phyloP scores from a whole-genome alignment of 2,797 vertebrate genomes.

The Galaxias olidus region DNA sequence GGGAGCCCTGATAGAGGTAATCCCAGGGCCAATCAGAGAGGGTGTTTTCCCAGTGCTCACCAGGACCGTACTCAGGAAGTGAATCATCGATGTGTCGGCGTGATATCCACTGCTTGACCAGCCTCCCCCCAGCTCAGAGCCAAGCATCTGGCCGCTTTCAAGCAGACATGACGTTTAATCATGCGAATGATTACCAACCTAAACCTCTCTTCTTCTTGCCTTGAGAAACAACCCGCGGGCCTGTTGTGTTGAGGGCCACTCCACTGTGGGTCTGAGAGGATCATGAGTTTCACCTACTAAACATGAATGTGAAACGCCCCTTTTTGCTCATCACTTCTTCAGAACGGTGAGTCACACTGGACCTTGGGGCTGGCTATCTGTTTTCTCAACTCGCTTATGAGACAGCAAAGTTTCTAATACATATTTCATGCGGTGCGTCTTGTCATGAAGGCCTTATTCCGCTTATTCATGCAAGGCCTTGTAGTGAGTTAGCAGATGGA shows the following conservation, averaged over 20 bases:
- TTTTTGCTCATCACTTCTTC: conserved; percentile 34
- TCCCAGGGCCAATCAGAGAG: background rate
- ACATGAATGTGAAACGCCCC: conserved; percentile 1
- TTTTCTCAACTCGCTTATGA: conserved; percentile 22
- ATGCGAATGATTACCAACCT: background rate
- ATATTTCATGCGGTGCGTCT: conserved; percentile 41
- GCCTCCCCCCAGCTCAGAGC: background rate
- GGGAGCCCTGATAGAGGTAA: conserved; percentile 31
- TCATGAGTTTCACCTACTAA: background rate
- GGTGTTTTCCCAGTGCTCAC: conserved; percentile 28
- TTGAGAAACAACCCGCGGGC: background rate
- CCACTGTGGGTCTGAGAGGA: too few relatives aligned
- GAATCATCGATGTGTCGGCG: background rate
- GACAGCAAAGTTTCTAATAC: conserved; percentile 32
- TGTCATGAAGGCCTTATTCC: conserved; percentile 34
- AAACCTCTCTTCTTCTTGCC: background rate
- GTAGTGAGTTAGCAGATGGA: conserved; percentile 24
- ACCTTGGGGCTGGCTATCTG: conserved; percentile 24
- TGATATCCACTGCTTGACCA: conserved; percentile 4
- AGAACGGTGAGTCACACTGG: conserved; percentile 46
- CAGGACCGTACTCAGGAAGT: conserved; percentile 14
- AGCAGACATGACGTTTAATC: background rate
- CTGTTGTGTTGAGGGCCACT: background rate
- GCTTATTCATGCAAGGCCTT: conserved; percentile 37
- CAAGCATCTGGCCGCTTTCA: conserved; percentile 1